These are phyloP conservation scores for Drosophila dives DNA, from an alignment of 2,888 invertebrate species.

Conservation along the genomic window DNA sequence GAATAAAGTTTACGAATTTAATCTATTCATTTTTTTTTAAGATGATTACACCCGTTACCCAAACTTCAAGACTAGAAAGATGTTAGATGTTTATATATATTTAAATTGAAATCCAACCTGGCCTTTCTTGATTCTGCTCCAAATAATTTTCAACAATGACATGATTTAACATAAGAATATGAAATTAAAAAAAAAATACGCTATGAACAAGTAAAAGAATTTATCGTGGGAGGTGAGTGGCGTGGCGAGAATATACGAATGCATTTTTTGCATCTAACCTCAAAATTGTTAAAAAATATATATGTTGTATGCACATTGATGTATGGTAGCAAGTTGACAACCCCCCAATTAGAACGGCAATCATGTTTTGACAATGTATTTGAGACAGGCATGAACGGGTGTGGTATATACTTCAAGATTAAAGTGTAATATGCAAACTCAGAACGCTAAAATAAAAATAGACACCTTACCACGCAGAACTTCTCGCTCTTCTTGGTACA, in stretches of 20 bases:
- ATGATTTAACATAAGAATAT: neutral
- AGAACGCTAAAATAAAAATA: neutral
- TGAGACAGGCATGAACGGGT: neutral
- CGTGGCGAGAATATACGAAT: neutral
- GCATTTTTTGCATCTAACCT: neutral
- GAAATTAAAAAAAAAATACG: neutral
- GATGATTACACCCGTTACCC: neutral
- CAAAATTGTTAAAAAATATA: neutral
- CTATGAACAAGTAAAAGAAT: neutral
- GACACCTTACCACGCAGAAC: constrained; percentile 92
- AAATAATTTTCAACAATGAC: neutral
- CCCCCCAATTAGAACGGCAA: neutral
- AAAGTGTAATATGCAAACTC: neutral
- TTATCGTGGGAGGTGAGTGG: neutral
- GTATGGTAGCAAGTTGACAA: neutral
- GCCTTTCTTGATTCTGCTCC: neutral
- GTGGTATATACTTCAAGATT: neutral
- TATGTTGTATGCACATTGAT: neutral
- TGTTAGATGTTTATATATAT: neutral
- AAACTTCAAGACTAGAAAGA: neutral
- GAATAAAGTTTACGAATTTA: neutral
- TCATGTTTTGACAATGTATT: neutral
- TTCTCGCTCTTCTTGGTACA: constrained; percentile 87
- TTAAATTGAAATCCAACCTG: neutral
- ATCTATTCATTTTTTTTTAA: neutral